Evolutionary conservation across 2,797 vertebrate genomes (phyloP).

Genomic region (Champsocephalus gunnari): DNA sequence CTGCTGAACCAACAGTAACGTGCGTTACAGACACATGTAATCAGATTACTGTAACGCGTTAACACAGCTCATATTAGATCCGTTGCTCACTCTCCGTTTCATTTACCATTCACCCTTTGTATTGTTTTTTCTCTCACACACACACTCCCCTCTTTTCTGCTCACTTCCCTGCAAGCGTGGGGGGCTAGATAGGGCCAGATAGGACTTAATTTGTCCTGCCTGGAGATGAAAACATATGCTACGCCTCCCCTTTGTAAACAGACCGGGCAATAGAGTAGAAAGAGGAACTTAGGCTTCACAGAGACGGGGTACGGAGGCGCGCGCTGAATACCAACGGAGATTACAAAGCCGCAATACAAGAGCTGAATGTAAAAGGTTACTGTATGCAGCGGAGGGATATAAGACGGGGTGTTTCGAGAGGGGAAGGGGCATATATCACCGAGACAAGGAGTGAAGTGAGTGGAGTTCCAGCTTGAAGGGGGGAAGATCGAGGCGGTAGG

Average conservation of each 20-base stretch:
- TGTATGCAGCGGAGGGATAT: slow-evolving; percentile 46
- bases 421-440: slow-evolving; percentile 5
- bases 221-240: slow-evolving; percentile 68
- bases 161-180: slow-evolving; percentile 38
- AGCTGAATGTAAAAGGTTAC: slow-evolving; percentile 60
- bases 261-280: slow-evolving; percentile 56
- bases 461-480: not conserved
- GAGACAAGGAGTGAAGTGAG: slow-evolving; percentile 2
- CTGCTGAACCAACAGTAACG: too few species aligned
- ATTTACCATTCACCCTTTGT: not conserved
- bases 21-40: too few species aligned
- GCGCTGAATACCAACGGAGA: slow-evolving; percentile 58
- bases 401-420: slow-evolving; percentile 23
- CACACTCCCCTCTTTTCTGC: not conserved
- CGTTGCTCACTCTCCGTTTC: not conserved
- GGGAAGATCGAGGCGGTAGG: slow-evolving; percentile 4
- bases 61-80: not conserved
- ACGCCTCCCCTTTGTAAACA: slow-evolving; percentile 60
- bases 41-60: too few species aligned
- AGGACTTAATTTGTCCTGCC: slow-evolving; percentile 67
- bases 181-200: slow-evolving; percentile 35
- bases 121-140: not conserved
- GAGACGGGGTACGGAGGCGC: slow-evolving; percentile 32
- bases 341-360: slow-evolving; percentile 43
- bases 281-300: slow-evolving; percentile 49